Percentiles rank a stretch among this genome's conserved stretches.
Evolutionary conservation across 1,140 invertebrate genomes (phyloP).

Genomic region (Marisa cornuarietis): DNA sequence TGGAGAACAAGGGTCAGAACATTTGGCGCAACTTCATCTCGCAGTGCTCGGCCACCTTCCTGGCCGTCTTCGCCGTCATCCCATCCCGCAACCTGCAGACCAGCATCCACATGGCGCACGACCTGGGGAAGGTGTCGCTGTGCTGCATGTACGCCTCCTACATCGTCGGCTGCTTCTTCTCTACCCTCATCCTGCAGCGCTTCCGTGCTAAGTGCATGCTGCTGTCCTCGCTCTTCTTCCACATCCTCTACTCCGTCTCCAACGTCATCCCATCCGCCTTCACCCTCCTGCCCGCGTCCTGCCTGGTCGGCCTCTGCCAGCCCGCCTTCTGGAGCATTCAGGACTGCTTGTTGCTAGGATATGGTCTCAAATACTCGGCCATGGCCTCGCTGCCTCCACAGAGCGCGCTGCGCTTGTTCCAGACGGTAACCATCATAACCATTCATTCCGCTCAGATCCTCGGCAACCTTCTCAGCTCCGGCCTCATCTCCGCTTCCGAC

Average conservation of each 20-base stretch:
- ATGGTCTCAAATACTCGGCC: conserved; percentile 38
- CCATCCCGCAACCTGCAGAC: conserved; percentile 41
- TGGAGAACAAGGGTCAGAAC: conserved; percentile 31
- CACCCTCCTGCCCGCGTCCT: conserved; percentile 40
- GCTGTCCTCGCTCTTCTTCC: conserved; percentile 37
- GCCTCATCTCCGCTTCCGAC: conserved; percentile 37
- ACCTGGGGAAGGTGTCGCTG: conserved; percentile 40
- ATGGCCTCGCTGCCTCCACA: conserved; percentile 30
- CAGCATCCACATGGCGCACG: conserved; percentile 32
- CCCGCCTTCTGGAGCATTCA: conserved; percentile 42
- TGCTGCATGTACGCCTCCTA: conserved; percentile 41
- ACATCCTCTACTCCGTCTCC: conserved; percentile 41
- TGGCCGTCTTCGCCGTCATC: conserved; percentile 39
- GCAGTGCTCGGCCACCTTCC: conserved; percentile 40
- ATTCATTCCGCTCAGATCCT: conserved; percentile 44
- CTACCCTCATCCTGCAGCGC: conserved; percentile 24
- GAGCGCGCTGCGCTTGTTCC: conserved; percentile 36
- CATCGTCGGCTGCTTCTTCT: conserved; percentile 38
- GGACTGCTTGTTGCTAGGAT: conserved; percentile 37
- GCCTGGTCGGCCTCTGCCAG: conserved; percentile 39
- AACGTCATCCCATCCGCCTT: conserved; percentile 43
- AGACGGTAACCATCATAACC: conserved; percentile 37
- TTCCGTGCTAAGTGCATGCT: conserved; percentile 39
- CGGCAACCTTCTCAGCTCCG: conserved; percentile 40
- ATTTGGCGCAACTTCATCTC: conserved; percentile 45